phyloP scores from a whole-genome alignment of 2,888 invertebrate species.

The Myopa tessellatipennis region DNA sequence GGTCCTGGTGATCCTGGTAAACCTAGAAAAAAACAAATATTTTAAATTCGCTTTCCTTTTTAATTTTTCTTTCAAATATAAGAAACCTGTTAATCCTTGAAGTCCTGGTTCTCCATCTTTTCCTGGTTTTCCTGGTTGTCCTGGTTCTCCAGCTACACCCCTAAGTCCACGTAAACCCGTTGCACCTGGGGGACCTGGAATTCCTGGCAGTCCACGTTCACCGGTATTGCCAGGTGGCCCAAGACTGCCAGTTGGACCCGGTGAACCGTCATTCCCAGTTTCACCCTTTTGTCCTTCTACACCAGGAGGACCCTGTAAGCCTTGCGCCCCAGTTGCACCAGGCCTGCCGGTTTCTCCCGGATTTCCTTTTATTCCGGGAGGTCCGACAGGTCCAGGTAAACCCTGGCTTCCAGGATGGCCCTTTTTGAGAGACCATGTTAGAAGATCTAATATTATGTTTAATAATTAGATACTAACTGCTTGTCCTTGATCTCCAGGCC shows the following conservation, averaged over 20 bases:
- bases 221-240: conserved; percentile 73
- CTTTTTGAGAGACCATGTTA: conserved; percentile 63
- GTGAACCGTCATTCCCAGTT: conserved; percentile 76
- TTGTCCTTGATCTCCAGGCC: conserved; percentile 80
- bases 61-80: background rate
- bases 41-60: too few species aligned
- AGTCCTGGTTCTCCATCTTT: conserved; percentile 75
- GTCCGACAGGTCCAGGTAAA: conserved; percentile 76
- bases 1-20: conserved; percentile 75
- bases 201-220: conserved; percentile 56
- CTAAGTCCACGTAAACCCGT: conserved; percentile 62
- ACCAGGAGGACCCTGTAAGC: conserved; percentile 79
- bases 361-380: conserved; percentile 77
- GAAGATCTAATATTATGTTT: background rate
- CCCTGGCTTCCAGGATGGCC: conserved; percentile 79
- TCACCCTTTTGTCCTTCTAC: conserved; percentile 83
- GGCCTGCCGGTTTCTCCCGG: conserved; percentile 78
- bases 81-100: conserved; percentile 59
- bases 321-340: conserved; percentile 76
- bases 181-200: conserved; percentile 58
- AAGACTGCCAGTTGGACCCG: conserved; percentile 71
- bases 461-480: conserved; percentile 69
- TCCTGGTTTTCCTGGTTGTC: conserved; percentile 79
- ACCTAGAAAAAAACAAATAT: conserved; percentile 64
- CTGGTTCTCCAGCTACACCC: conserved; percentile 76